Evolutionary conservation across 2,888 invertebrate species (phyloP), one percentile per base, ranked within the genome.

Genomic region (Drosophila siamana): DNA sequence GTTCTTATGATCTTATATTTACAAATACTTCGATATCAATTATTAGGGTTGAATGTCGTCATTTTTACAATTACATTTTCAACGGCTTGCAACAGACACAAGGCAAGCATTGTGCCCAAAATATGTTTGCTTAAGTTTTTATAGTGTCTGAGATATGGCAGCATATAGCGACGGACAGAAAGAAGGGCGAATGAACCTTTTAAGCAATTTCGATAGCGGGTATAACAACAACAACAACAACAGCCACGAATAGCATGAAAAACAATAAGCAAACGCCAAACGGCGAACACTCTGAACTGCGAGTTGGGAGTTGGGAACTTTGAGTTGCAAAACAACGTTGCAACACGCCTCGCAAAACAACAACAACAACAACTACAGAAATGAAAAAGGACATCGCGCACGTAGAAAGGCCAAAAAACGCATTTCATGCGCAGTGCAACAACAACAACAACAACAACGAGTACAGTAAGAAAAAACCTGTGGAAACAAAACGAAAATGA

Each of bases 371-470:
- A 15, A 51, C 24, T 13, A 9, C 1, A n/a, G 24, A 7, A 38
- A 13, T 3, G 38, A 36, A 51, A 66, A 62, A 72, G 86, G 77
- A 83, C 74, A 86, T 50, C 68, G 71, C 55, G 62, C 89, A 85
- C 88, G 86, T 85, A 76, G 70, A 78, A 66, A 87, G 89, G 89
- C 85, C 88, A 89, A 89, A 84, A 85, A 85, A 85, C 88, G 89
- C 85, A 81, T 85, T 87, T 78, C 72, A 78, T 77, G 74, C 77
- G 67, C 69, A 65, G 47, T 47, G 64, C 46, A 52, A 55, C 38
- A 65, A 51, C 43, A 67, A 40, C 61, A 47, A 16, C 8, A 48
- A 46, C 15, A 41, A 41, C 5, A 28, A n/a, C 30, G 46, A n/a
- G 22, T 40, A 48, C 11, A 47, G 13, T 4, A 33, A 33, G 13